Percentiles rank a stretch among this genome's conserved stretches.
These are phyloP conservation scores for Hapalemur alaotrensis DNA, from an alignment of 2,797 vertebrate genomes.

Conservation along the genomic window DNA sequence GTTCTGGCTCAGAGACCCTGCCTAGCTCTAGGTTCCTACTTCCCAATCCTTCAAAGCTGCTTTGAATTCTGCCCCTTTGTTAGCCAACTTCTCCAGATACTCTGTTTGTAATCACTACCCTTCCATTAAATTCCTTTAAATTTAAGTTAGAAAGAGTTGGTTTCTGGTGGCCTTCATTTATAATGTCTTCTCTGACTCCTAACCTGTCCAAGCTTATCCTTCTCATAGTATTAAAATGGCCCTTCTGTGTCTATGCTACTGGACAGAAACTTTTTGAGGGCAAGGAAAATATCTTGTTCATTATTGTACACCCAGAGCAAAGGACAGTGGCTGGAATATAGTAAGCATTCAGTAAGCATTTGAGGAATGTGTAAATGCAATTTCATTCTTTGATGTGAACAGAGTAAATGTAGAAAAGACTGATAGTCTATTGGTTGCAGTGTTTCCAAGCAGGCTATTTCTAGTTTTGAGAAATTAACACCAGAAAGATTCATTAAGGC, in stretches of 20 bases:
- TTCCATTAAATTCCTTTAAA: neutral
- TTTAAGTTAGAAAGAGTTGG: neutral
- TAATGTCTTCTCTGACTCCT: neutral
- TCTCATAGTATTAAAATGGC: neutral
- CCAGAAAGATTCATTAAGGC: neutral
- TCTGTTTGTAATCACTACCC: neutral
- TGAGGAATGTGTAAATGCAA: neutral
- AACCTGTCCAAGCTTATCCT: neutral
- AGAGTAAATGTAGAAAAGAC: neutral
- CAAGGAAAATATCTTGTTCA: neutral
- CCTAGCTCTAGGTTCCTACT: neutral
- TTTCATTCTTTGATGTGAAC: neutral
- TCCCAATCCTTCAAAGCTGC: neutral
- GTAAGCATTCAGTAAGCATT: neutral
- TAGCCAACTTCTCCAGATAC: neutral
- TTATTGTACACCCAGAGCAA: neutral
- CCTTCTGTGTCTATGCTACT: neutral
- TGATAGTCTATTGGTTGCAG: neutral
- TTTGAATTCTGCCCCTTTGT: neutral
- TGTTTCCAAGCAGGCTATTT: neutral
- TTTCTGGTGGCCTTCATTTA: neutral
- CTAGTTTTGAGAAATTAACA: neutral
- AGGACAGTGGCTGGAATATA: neutral
- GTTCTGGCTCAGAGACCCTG: neutral
- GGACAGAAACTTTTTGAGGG: neutral